These are phyloP conservation scores for Coturnix japonica DNA, from an alignment of 2,113 vertebrate genomes.

Conservation along the genomic window DNA sequence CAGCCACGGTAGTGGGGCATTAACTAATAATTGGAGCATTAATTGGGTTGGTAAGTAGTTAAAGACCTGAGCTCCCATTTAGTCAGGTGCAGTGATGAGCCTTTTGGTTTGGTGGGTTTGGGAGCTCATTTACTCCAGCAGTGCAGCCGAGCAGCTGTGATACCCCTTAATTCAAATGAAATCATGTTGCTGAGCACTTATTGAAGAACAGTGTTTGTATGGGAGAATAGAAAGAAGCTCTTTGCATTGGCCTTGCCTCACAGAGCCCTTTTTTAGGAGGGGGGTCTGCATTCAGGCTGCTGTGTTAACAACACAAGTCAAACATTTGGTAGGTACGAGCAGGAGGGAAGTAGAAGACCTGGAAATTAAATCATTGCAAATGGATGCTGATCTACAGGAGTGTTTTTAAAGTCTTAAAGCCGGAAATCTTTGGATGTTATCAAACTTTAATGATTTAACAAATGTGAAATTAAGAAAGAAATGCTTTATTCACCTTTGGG, in stretches of 20 bases:
- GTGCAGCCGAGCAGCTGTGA: fast-evolving
- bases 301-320: not conserved
- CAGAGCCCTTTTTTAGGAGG: not conserved
- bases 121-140: not conserved
- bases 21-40: not conserved
- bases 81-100: not conserved
- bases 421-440: not conserved
- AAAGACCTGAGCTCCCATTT: not conserved
- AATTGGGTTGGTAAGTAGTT: fast-evolving
- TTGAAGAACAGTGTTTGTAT: not conserved
- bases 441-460: not conserved
- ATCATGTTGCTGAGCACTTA: not conserved
- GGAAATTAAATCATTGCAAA: not conserved
- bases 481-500: not conserved
- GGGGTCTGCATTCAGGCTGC: not conserved
- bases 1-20: not conserved
- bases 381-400: not conserved
- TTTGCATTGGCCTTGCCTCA: not conserved
- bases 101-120: not conserved
- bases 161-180: not conserved
- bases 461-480: not conserved
- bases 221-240: not conserved
- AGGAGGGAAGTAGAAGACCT: not conserved
- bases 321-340: not conserved
- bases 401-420: not conserved